Evolutionary conservation across 2,797 vertebrate genomes (phyloP).

Genomic region (Helostoma temminkii): DNA sequence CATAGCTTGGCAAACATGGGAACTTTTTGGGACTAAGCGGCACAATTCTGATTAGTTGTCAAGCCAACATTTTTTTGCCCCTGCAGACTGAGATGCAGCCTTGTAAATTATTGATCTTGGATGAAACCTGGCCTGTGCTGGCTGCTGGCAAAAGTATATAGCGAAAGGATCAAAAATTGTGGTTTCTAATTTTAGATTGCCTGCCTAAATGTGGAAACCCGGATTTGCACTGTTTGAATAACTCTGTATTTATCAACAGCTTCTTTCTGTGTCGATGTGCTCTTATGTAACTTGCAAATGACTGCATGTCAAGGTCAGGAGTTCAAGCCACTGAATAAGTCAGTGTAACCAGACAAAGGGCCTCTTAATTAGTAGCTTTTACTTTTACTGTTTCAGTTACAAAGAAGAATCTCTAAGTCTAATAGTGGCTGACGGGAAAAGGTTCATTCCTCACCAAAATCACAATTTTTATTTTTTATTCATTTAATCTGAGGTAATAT

Average conservation of each 20-base stretch:
- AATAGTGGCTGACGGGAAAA: neutral
- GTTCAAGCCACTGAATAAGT: no score
- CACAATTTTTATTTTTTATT: neutral
- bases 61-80: constrained; percentile 54
- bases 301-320: constrained; percentile 1
- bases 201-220: constrained; percentile 49
- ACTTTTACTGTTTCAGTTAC: neutral
- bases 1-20: constrained; percentile 42
- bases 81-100: constrained; percentile 38
- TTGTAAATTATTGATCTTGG: constrained; percentile 67
- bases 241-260: constrained; percentile 40
- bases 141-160: constrained; percentile 45
- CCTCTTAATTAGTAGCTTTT: neutral
- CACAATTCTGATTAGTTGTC: constrained; percentile 34
- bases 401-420: no score
- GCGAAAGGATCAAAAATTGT: constrained; percentile 57
- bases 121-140: constrained; percentile 36
- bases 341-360: neutral
- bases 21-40: constrained; percentile 19
- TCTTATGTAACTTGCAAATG: constrained; percentile 13
- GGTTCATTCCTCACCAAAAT: neutral
- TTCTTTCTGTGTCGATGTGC: constrained; percentile 11
- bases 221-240: constrained; percentile 53
- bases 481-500: neutral
- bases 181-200: constrained; percentile 57